Base-by-base conservation (phyloP, 2,113 vertebrate species). In the Paralichthys olivaceus region DNA sequence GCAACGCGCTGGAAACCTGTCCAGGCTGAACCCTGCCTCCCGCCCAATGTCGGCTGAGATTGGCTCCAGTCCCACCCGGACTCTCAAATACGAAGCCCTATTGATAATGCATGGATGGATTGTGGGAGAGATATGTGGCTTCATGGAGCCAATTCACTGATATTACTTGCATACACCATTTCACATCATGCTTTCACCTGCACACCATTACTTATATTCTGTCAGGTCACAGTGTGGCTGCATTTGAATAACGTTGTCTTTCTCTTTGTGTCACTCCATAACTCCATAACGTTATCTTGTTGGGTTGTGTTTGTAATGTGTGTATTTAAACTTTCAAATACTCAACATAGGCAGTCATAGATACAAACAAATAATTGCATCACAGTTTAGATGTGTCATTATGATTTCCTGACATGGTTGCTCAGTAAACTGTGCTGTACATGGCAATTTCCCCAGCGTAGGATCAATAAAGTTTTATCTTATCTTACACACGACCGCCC, bases 291-390 rank as follows among this genome's bases (percentile, higher is more conserved):
- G n/a, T 22, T 72, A 54, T 53, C 56, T 51, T 69, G 13, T 43
- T 73, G 45, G 25, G 2, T 25, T 79, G 54, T 58, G 49, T 49
- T 59, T n/a, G n/a, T 80, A 77, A 51, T 15, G 45, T 34, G 22
- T 28, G 20, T 22, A 55, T 66, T 56, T 4, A 32, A 2, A 65
- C 34, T 56, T 63, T 58, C 5, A 63, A 37, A 62, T 61, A 5
- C 7, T 25, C 26, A 71, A 8, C 15, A 6, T 47, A 49, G 6
- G 45, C 25, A 53, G 60, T 59, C n/a, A 77, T 32, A 67, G 2
- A 51, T 43, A 58, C n/a, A 23, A 45, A 7, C 19, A 12, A 60
- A 55, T n/a, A 66, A 19, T 11, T n/a, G 14, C 20, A 26, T 5
- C 6, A 59, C 22, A 23, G 8, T 32, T 45, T 17, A 6, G n/a